A percentile compares a stretch with the other conserved stretches of the same genome.
Conservation (phyloP, 1,140 invertebrate species). For the Drosophila mojavensis region DNA sequence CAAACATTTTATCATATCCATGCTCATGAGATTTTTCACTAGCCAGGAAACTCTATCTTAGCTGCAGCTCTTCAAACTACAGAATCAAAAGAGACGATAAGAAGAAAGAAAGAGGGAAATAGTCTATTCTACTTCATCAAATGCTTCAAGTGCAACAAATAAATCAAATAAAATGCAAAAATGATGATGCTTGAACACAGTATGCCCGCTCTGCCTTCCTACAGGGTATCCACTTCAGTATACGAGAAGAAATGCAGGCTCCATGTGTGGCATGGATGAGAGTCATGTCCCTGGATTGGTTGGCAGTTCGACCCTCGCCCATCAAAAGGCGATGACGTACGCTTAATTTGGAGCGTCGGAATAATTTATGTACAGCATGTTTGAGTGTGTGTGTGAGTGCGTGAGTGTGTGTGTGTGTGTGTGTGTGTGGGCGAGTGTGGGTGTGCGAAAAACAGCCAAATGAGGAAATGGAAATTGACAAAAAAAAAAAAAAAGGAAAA, state of each 20-base stretch:
- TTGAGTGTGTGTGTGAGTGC: constrained; percentile 1
- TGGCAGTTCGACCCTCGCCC: constrained; percentile 32
- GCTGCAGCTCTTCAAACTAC: no score
- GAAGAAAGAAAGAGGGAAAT: no score
- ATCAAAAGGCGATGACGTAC: constrained; percentile 77
- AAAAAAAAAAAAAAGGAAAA: neutral
- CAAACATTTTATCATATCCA: no score
- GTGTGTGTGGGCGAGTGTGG: constrained; percentile 1
- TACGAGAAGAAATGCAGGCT: constrained; percentile 22
- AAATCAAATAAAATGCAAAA: neutral
- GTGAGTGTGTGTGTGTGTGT: neutral
- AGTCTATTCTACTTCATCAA: no score
- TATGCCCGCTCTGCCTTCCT: neutral
- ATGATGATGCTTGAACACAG: no score
- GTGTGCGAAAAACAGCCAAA: constrained; percentile 1
- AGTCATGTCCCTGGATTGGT: neutral
- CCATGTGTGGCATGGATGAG: constrained; percentile 1
- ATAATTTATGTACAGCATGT: constrained; percentile 65
- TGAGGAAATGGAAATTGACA: constrained; percentile 5
- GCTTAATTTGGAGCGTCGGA: constrained; percentile 73
- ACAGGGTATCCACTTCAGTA: constrained; percentile 27
- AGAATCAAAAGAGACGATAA: no score
- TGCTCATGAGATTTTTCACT: no score
- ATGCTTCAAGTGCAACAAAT: no score
- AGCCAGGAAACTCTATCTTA: no score